Conservation (phyloP, 2,888 invertebrate genomes). For the Caenorhabditis sp. region DNA sequence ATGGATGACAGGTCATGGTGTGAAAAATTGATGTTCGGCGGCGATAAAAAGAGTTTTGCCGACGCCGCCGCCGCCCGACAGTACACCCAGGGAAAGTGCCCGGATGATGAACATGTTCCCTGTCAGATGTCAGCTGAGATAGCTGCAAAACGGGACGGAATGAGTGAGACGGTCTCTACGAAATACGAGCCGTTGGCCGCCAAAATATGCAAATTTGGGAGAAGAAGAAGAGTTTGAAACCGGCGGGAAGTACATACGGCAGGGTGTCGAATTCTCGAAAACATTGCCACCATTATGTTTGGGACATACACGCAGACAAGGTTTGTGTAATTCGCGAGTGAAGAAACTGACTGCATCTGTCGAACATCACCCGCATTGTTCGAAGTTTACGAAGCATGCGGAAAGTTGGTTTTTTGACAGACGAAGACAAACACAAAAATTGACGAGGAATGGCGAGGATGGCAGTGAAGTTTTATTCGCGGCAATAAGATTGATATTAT, state of each 20-base stretch:
- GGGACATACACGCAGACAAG: background rate
- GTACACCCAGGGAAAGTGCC: constrained; percentile 7
- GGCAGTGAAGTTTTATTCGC: constrained; percentile 19
- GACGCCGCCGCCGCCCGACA: constrained; percentile 14
- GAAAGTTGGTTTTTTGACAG: background rate
- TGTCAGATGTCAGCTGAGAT: constrained; percentile 22
- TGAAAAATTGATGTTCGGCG: constrained; percentile 53
- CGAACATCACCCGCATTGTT: constrained; percentile 13
- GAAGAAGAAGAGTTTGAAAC: background rate
- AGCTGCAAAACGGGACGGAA: background rate
- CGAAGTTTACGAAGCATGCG: constrained; percentile 24
- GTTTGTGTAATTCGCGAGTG: constrained; percentile 19
- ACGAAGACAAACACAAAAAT: background rate
- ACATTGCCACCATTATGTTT: constrained; percentile 18
- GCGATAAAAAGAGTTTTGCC: constrained; percentile 40
- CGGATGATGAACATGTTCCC: constrained; percentile 35
- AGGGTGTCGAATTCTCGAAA: constrained; percentile 35
- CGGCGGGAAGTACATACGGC: background rate
- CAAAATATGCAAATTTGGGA: constrained; percentile 44
- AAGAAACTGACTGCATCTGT: constrained; percentile 7
- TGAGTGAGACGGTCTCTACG: constrained; percentile 25
- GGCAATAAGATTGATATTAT: constrained; percentile 24
- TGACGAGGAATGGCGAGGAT: background rate
- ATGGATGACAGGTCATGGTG: constrained; percentile 31
- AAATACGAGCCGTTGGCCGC: constrained; percentile 22